phyloP scores from a whole-genome alignment of 2,888 invertebrate species.

The Zelleria hepariella region DNA sequence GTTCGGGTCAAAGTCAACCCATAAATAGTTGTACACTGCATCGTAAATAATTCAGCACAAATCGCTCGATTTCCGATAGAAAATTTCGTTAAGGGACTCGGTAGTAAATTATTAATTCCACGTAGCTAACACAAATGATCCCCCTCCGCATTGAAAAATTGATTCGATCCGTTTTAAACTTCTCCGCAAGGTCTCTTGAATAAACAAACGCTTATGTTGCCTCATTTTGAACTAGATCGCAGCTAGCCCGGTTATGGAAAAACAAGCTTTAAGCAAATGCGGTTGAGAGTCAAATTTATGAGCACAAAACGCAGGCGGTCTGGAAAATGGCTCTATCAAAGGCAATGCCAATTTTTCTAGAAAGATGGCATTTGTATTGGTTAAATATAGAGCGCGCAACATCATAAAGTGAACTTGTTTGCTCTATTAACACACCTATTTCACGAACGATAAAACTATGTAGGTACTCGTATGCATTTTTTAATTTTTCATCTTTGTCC shows the following conservation, averaged over 20 bases:
- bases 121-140: constrained; percentile 10
- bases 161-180: constrained; percentile 28
- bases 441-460: no score
- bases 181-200: constrained; percentile 23
- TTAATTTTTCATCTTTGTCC: no score
- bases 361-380: constrained; percentile 16
- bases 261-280: neutral
- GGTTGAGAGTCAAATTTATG: neutral
- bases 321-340: constrained; percentile 8
- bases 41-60: neutral
- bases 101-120: constrained; percentile 11
- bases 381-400: constrained; percentile 13
- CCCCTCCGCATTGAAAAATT: constrained; percentile 20
- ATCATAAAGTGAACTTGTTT: no score
- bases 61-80: neutral
- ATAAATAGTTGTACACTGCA: neutral
- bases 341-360: constrained; percentile 17
- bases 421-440: no score
- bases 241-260: constrained; percentile 10
- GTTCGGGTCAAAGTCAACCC: neutral
- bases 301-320: neutral
- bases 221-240: constrained; percentile 16
- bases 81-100: neutral
- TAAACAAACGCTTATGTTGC: constrained; percentile 25
- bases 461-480: no score